Conservation (phyloP, 2,797 vertebrate species). For the Artibeus jamaicensis region DNA sequence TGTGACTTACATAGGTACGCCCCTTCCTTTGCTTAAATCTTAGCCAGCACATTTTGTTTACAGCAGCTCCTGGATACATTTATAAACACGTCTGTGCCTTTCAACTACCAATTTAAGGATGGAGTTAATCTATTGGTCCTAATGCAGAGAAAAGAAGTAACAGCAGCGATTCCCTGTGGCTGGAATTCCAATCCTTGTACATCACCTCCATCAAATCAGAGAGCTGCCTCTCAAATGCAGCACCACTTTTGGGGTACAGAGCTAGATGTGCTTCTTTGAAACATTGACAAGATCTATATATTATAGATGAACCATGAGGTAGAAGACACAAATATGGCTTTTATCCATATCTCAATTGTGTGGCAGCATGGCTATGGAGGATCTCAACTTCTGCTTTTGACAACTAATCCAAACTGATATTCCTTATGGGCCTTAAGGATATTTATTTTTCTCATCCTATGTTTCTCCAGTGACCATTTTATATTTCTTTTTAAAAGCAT, state of each 20-base stretch:
- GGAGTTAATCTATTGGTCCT: background rate
- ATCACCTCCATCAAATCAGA: background rate
- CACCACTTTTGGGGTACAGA: background rate
- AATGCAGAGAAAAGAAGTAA: background rate
- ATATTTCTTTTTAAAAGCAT: background rate
- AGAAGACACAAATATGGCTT: background rate
- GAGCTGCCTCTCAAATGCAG: background rate
- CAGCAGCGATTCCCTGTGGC: background rate
- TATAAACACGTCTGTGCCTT: background rate
- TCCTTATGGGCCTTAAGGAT: background rate
- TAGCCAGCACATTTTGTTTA: background rate
- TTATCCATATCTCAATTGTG: background rate
- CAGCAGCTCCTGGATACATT: background rate
- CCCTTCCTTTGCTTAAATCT: background rate
- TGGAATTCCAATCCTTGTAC: background rate
- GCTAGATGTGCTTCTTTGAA: background rate
- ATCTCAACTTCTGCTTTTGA: constrained; percentile 22
- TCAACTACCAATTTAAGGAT: background rate
- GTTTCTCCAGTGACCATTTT: background rate
- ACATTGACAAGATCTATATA: background rate
- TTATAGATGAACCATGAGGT: background rate
- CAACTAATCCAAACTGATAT: background rate
- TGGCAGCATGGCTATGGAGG: background rate
- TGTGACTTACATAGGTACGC: background rate
- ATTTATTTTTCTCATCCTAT: background rate